phyloP scores from a whole-genome alignment of 2,113 vertebrate genomes.

The Ageneiosus marmoratus region DNA sequence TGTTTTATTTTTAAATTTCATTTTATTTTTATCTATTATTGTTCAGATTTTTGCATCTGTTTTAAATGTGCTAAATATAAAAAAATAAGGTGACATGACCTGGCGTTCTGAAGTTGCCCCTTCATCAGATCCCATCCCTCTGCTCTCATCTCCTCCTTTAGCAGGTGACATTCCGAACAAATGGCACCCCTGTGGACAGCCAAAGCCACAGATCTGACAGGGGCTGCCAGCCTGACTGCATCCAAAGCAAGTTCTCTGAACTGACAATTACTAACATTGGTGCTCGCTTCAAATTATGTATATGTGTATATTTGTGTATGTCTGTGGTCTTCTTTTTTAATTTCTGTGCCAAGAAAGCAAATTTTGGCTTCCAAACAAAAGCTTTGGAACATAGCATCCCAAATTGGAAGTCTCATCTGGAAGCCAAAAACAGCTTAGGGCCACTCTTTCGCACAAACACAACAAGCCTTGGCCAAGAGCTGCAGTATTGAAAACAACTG shows the following conservation, averaged over 20 bases:
- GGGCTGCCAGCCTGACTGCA: not conserved
- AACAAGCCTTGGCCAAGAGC: conserved; percentile 33
- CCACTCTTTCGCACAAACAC: conserved; percentile 20
- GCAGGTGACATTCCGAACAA: conserved; percentile 43
- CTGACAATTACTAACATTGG: conserved; percentile 5
- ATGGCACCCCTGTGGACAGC: conserved; percentile 57
- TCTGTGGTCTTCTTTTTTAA: conserved; percentile 15
- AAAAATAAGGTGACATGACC: not conserved
- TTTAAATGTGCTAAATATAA: not conserved
- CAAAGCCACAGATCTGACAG: not conserved
- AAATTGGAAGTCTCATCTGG: conserved; percentile 26
- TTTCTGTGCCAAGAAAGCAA: conserved; percentile 29
- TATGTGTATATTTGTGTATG: conserved; percentile 11
- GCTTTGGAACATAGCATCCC: conserved; percentile 29
- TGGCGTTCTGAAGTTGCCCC: not conserved
- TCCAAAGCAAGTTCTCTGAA: conserved; percentile 53
- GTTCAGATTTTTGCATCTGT: not conserved
- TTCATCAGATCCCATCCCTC: not conserved
- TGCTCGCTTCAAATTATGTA: conserved; percentile 4
- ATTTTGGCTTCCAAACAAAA: conserved; percentile 27
- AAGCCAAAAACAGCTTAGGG: conserved; percentile 30
- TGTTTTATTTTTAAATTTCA: not conserved
- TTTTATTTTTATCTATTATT: not conserved
- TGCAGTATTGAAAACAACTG: conserved; percentile 5
- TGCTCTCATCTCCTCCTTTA: conserved; percentile 43